These are phyloP conservation scores for Endomychus coccineus DNA, from an alignment of 2,888 invertebrate species.

Conservation along the genomic window DNA sequence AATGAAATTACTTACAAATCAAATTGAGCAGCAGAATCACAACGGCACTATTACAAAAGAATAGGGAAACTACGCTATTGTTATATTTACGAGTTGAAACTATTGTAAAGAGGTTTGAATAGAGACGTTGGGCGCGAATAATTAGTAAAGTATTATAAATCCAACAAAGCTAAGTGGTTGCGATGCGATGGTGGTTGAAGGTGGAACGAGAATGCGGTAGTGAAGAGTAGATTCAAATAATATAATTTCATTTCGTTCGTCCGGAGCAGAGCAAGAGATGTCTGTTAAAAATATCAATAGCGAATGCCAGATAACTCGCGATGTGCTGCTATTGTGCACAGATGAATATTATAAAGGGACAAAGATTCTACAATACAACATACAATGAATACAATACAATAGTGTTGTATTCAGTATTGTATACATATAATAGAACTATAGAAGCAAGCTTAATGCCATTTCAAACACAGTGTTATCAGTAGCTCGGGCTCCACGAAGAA, in stretches of 20 bases:
- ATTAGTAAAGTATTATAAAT: not conserved
- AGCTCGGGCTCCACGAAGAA: too few species aligned
- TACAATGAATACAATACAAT: slow-evolving; percentile 45
- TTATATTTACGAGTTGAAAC: slow-evolving; percentile 1
- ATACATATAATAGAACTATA: slow-evolving; percentile 45
- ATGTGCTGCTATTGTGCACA: slow-evolving; percentile 42
- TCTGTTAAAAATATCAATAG: slow-evolving; percentile 42
- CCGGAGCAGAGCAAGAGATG: slow-evolving; percentile 17
- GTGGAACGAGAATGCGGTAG: too few species aligned
- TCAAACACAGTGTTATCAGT: slow-evolving; percentile 43
- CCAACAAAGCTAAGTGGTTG: slow-evolving; percentile 1
- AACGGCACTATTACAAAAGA: too few species aligned
- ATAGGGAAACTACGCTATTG: not conserved
- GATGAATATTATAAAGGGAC: slow-evolving; percentile 46
- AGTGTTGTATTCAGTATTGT: slow-evolving; percentile 44
- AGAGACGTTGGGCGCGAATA: not conserved
- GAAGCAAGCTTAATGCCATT: slow-evolving; percentile 45
- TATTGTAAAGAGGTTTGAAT: not conserved
- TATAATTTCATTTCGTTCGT: slow-evolving; percentile 25
- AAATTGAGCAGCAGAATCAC: not conserved
- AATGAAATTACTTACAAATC: too few species aligned
- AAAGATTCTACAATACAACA: slow-evolving; percentile 43
- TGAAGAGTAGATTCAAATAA: slow-evolving; percentile 9
- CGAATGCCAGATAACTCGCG: slow-evolving; percentile 40
- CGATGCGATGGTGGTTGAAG: too few species aligned